Percentiles rank a stretch among this genome's conserved stretches.
phyloP scores from a whole-genome alignment of 2,797 vertebrate species.

The Podarcis lilfordi region DNA sequence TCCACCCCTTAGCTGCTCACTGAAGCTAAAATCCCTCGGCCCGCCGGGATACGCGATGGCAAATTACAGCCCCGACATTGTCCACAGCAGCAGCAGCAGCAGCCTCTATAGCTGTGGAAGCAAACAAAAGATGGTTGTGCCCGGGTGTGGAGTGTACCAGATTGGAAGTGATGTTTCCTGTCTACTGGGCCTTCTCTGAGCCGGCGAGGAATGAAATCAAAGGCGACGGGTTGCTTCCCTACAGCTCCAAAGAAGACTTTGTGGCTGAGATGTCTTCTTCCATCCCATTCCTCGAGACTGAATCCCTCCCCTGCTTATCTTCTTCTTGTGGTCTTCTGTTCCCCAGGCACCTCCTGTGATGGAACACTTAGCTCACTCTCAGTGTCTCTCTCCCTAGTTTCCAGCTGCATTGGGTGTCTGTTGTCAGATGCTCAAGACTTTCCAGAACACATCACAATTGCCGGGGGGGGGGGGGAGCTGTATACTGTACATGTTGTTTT shows the following conservation, averaged over 20 bases:
- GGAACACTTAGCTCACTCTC: constrained; percentile 70
- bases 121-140: constrained; percentile 39
- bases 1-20: neutral
- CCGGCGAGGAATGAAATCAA: constrained; percentile 59
- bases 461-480: constrained; percentile 1
- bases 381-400: constrained; percentile 50
- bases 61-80: rapidly evolving
- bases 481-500: neutral
- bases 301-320: constrained; percentile 68
- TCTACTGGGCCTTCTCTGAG: constrained; percentile 65
- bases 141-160: constrained; percentile 30
- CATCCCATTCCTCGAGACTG: constrained; percentile 70
- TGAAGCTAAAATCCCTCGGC: neutral
- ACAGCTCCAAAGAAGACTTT: constrained; percentile 69
- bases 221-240: constrained; percentile 49
- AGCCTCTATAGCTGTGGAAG: constrained; percentile 8
- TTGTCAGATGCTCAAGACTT: constrained; percentile 63
- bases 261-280: constrained; percentile 68
- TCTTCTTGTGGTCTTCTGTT: constrained; percentile 68
- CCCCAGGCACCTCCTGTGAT: constrained; percentile 66
- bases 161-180: constrained; percentile 62
- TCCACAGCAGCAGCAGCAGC: neutral
- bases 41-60: neutral
- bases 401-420: constrained; percentile 50
- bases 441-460: constrained; percentile 70